phyloP scores from a whole-genome alignment of 2,113 vertebrate genomes.

The Neofelis nebulosa region DNA sequence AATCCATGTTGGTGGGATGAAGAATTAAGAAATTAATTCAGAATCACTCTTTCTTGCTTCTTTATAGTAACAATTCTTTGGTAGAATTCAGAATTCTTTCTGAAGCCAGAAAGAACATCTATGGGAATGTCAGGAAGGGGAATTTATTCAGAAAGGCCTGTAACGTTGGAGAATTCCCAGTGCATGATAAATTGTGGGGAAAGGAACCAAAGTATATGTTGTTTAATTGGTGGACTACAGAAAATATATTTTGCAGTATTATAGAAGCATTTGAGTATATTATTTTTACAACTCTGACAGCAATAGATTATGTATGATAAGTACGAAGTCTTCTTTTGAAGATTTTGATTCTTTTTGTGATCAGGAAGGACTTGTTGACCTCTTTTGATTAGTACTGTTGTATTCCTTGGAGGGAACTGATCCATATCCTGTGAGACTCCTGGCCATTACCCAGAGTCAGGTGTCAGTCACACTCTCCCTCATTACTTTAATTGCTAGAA shows the following conservation, averaged over 20 bases:
- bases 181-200: background rate
- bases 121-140: background rate
- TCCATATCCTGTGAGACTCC: background rate
- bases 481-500: slow-evolving; percentile 37
- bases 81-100: background rate
- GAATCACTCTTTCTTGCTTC: background rate
- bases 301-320: background rate
- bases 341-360: slow-evolving; percentile 19
- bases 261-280: background rate
- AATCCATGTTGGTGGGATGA: background rate
- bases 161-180: slow-evolving; percentile 20
- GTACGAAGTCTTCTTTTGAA: slow-evolving; percentile 26
- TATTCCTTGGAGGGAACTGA: background rate
- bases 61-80: slow-evolving; percentile 57
- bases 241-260: slow-evolving; percentile 33
- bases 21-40: slow-evolving; percentile 40
- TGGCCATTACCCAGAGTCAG: background rate
- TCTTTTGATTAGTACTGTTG: background rate
- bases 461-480: background rate
- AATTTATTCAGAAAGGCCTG: slow-evolving; percentile 4
- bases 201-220: slow-evolving; percentile 28
- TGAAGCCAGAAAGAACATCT: slow-evolving; percentile 34
- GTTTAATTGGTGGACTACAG: slow-evolving; percentile 20
- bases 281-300: background rate
- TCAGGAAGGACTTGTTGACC: background rate